Conservation (phyloP, 2,888 invertebrate species). For the Drosophila meridiana region DNA sequence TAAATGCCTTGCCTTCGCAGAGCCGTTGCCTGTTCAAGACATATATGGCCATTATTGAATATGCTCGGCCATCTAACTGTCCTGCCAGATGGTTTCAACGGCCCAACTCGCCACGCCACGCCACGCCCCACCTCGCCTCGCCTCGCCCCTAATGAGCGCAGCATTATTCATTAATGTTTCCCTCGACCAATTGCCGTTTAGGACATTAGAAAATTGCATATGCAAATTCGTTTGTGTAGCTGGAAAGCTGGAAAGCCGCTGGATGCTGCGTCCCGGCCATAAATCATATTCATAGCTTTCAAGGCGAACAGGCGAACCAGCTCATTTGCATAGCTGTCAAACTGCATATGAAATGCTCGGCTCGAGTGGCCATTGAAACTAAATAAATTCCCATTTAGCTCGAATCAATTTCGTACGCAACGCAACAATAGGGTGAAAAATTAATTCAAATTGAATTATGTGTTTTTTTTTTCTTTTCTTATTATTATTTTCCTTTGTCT, state of each 20-base stretch:
- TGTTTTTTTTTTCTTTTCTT: not conserved
- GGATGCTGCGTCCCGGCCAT: conserved; percentile 1
- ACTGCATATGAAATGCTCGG: conserved; percentile 19
- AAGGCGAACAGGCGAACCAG: conserved; percentile 29
- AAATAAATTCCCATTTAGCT: conserved; percentile 1
- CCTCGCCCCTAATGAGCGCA: conserved; percentile 51
- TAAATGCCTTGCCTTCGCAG: conserved; percentile 1
- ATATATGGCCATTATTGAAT: conserved; percentile 27
- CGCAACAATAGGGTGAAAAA: not conserved
- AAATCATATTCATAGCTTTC: conserved; percentile 69
- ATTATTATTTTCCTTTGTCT: not conserved
- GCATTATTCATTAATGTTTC: conserved; percentile 69
- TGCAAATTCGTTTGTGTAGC: conserved; percentile 52
- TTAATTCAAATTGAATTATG: not conserved
- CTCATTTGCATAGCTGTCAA: conserved; percentile 42
- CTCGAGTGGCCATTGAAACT: not conserved
- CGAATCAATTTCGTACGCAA: conserved; percentile 3
- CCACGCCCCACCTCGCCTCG: not conserved
- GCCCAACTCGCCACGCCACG: no score
- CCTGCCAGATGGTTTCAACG: not conserved
- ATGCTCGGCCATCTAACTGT: not conserved
- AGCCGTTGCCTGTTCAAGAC: conserved; percentile 6
- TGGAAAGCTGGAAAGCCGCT: conserved; percentile 10
- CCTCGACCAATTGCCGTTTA: conserved; percentile 16
- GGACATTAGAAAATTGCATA: conserved; percentile 64